Evolutionary conservation across 2,797 vertebrate species (phyloP).

Genomic region (Anabas testudineus): DNA sequence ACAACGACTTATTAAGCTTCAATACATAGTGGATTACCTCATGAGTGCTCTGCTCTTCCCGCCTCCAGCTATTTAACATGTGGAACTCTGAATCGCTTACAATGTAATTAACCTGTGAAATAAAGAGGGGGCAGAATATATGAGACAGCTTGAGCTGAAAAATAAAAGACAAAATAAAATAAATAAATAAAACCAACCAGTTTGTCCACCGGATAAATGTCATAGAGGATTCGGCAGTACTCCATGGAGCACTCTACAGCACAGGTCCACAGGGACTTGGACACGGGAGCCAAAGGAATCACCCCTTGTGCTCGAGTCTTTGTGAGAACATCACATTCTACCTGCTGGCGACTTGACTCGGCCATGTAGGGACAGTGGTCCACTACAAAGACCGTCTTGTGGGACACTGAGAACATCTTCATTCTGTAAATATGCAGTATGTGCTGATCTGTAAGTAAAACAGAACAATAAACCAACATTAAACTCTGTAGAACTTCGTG

Average conservation of each 20-base stretch:
- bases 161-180: not conserved
- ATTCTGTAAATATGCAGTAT: constrained; percentile 72
- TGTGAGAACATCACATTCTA: constrained; percentile 97
- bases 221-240: constrained; percentile 97
- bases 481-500: not conserved
- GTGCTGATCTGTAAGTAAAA: constrained; percentile 22
- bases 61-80: constrained; percentile 95
- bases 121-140: not conserved
- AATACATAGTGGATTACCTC: constrained; percentile 84
- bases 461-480: not conserved
- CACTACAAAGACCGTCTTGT: constrained; percentile 98
- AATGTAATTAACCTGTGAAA: constrained; percentile 93
- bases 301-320: constrained; percentile 96
- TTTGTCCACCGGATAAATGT: constrained; percentile 94
- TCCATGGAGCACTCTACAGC: constrained; percentile 99
- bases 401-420: constrained; percentile 95
- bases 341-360: constrained; percentile 96
- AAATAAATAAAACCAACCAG: constrained; percentile 84
- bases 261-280: constrained; percentile 99
- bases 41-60: constrained; percentile 94
- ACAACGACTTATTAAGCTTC: not conserved
- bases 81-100: constrained; percentile 98
- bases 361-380: constrained; percentile 99
- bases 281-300: constrained; percentile 96
- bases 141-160: not conserved